Conservation (phyloP, 2,797 vertebrate species). For the Mus minutoides region DNA sequence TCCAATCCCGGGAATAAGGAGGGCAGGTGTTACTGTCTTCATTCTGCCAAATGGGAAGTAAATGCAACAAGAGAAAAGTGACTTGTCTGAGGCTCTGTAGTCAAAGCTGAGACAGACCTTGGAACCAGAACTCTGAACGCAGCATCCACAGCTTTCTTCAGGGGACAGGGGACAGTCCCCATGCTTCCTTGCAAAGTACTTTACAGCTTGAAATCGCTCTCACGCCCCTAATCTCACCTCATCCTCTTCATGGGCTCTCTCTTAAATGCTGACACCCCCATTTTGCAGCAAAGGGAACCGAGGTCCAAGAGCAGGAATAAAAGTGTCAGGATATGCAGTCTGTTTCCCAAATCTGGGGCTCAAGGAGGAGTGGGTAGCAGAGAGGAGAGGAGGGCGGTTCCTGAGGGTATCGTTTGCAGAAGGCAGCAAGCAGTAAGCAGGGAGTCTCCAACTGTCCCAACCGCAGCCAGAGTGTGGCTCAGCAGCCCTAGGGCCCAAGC, state of each 20-base stretch:
- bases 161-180: neutral
- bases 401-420: constrained; percentile 16
- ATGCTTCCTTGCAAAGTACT: neutral
- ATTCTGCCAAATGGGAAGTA: constrained; percentile 59
- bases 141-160: neutral
- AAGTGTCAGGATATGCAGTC: neutral
- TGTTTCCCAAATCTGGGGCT: neutral
- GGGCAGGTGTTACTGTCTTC: constrained; percentile 65
- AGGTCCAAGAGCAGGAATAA: neutral
- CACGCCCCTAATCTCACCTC: neutral
- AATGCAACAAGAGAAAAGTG: constrained; percentile 53
- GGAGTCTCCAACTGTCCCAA: constrained; percentile 35
- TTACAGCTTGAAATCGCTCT: neutral
- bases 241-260: neutral
- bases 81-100: neutral
- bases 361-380: neutral
- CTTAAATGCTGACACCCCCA: neutral
- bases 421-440: neutral
- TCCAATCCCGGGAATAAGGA: constrained; percentile 62
- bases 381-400: neutral
- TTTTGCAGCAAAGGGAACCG: constrained; percentile 56
- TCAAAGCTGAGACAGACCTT: neutral
- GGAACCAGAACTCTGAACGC: neutral
- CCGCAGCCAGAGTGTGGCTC: constrained; percentile 64
- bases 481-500: constrained; percentile 78